Percentiles rank a stretch among this genome's conserved stretches.
Evolutionary conservation across 2,113 vertebrate species (phyloP).

Genomic region (Cebus imitator): DNA sequence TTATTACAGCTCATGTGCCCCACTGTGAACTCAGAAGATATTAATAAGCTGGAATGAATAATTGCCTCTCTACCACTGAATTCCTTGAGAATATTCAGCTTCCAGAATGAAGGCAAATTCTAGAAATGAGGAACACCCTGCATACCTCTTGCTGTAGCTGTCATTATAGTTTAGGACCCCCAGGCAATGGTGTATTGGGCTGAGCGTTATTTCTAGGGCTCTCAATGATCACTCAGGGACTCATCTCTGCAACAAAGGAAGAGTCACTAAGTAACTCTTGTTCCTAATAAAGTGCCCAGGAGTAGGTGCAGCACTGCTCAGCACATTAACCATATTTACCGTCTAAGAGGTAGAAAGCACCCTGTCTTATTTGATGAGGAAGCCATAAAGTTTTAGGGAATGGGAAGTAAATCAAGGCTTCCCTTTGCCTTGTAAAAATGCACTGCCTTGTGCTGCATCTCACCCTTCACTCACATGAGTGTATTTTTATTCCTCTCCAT

Average conservation of each 20-base stretch:
- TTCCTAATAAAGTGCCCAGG: slow-evolving; percentile 81
- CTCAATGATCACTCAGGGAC: slow-evolving; percentile 76
- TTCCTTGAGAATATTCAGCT: slow-evolving; percentile 65
- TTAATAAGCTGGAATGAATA: slow-evolving; percentile 69
- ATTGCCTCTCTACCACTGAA: slow-evolving; percentile 59
- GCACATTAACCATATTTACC: slow-evolving; percentile 84
- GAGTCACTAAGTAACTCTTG: slow-evolving; percentile 81
- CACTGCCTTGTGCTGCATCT: slow-evolving; percentile 68
- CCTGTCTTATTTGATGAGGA: slow-evolving; percentile 80
- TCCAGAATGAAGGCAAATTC: slow-evolving; percentile 66
- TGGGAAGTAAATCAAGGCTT: slow-evolving; percentile 83
- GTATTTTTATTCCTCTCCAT: slow-evolving; percentile 77
- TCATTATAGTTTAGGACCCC: slow-evolving; percentile 69
- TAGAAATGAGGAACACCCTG: slow-evolving; percentile 43
- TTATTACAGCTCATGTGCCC: background rate
- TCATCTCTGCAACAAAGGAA: slow-evolving; percentile 75
- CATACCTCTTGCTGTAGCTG: slow-evolving; percentile 67
- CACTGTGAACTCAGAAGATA: slow-evolving; percentile 54
- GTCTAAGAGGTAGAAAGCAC: slow-evolving; percentile 82
- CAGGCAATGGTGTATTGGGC: slow-evolving; percentile 66
- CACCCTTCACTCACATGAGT: slow-evolving; percentile 74
- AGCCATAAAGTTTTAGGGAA: slow-evolving; percentile 83
- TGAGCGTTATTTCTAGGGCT: slow-evolving; percentile 74
- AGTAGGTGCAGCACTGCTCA: slow-evolving; percentile 75
- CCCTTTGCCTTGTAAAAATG: slow-evolving; percentile 80